These are phyloP conservation scores for Mallotus villosus DNA, from an alignment of 2,797 vertebrate species.

Conservation along the genomic window DNA sequence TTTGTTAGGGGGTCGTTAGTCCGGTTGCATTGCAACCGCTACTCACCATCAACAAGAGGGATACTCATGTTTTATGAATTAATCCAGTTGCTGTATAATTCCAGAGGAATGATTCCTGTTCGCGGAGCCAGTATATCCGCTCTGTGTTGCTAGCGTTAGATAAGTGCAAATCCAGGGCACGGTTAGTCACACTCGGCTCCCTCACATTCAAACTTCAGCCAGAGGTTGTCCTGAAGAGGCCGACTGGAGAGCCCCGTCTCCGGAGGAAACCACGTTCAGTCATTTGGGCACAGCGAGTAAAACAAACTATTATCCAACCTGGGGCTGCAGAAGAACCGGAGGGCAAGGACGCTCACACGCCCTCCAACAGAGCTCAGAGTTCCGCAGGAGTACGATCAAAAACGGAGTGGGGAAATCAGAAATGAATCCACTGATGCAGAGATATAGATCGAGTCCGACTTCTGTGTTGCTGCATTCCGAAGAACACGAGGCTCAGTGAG, in stretches of 20 bases:
- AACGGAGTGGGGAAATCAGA: constrained; percentile 34
- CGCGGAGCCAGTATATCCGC: constrained; percentile 56
- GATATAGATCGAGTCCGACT: constrained; percentile 58
- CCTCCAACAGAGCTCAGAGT: constrained; percentile 46
- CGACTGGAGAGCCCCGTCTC: constrained; percentile 76
- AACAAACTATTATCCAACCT: constrained; percentile 71
- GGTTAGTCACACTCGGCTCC: constrained; percentile 48
- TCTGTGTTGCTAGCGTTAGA: constrained; percentile 54
- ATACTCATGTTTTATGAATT: constrained; percentile 75
- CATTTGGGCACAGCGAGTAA: constrained; percentile 65
- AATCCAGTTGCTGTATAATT: constrained; percentile 69
- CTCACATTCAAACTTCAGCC: constrained; percentile 76
- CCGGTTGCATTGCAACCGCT: neutral
- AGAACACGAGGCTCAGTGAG: constrained; percentile 45
- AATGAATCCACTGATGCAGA: constrained; percentile 61
- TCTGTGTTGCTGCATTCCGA: constrained; percentile 52
- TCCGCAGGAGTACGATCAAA: constrained; percentile 46
- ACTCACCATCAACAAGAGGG: constrained; percentile 75
- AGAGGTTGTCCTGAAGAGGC: constrained; percentile 63
- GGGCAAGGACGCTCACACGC: constrained; percentile 53
- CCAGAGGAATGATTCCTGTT: constrained; percentile 62
- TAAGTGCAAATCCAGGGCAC: constrained; percentile 64
- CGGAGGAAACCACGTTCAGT: constrained; percentile 71
- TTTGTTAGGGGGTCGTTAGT: constrained; percentile 26
- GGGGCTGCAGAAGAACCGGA: constrained; percentile 53